phyloP scores from a whole-genome alignment of 2,888 invertebrate genomes.

The Gymnocheta viridis region DNA sequence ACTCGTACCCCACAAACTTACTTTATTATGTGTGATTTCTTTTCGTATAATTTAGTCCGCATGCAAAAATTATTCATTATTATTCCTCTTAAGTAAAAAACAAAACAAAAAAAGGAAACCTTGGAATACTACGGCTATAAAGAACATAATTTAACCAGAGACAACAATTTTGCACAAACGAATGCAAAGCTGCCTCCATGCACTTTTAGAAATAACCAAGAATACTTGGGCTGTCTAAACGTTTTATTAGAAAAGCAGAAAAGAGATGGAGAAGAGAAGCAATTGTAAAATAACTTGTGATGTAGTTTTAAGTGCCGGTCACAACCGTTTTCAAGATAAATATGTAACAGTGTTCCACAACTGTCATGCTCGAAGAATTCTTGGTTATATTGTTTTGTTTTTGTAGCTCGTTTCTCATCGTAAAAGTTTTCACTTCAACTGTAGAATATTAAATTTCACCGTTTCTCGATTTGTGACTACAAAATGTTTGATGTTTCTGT shows the following conservation, averaged over 20 bases:
- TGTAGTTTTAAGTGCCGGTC: slow-evolving; percentile 14
- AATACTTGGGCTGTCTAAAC: neutral
- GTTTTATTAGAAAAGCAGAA: neutral
- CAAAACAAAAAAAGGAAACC: too few relatives aligned
- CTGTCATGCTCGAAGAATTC: neutral
- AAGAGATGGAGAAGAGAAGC: neutral
- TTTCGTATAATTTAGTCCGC: neutral
- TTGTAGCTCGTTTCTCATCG: too few relatives aligned
- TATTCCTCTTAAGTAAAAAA: slow-evolving; percentile 17
- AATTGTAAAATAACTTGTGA: neutral
- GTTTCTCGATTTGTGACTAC: too few relatives aligned
- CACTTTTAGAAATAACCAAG: neutral
- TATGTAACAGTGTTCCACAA: neutral
- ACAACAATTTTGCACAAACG: neutral
- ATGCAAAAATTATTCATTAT: slow-evolving; percentile 15
- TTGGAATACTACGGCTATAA: slow-evolving; percentile 19
- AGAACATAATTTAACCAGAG: slow-evolving; percentile 4
- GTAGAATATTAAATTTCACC: too few relatives aligned
- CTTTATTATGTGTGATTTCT: slow-evolving; percentile 15
- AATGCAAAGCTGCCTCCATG: neutral
- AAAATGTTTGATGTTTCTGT: too few relatives aligned
- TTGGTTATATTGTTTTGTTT: too few relatives aligned
- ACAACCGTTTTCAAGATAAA: too few relatives aligned
- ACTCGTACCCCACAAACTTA: neutral
- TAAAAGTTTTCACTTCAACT: too few relatives aligned